Evolutionary conservation across 2,113 vertebrate genomes (phyloP), one percentile per base, ranked within the genome.

Genomic region (rabbit (Oryctolagus cuniculus)): DNA sequence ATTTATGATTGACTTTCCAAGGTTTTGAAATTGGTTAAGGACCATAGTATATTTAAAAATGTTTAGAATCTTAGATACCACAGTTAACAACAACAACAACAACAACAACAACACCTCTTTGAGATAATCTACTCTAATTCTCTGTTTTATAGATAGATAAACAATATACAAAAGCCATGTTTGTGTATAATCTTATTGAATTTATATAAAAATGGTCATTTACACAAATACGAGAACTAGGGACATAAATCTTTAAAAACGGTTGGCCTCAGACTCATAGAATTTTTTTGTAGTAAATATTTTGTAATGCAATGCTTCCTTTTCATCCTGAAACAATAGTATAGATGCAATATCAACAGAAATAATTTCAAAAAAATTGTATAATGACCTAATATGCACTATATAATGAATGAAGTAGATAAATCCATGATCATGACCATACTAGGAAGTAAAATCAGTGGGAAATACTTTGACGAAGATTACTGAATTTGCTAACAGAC

Each of bases 251-350:
- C 53, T 72, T 15, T 4, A 81, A 69, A 70, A 27, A 38, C 31
- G n/a, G 10, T 66, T 82, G 19, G 75, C 74, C 63, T 95, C n/a
- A 72, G 12, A 34, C 55, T 27, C 31, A 51, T 10, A 17, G 27
- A 38, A 53, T 83, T 69, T 81, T 81, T 29, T 44, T 12, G 3
- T 82, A 78, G 63, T 15, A 79, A 88, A 36, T 79, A n/a, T 82
- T 87, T 87, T 77, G 1, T 80, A 29, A 34, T 75, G 8, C 13
- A 24, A 34, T 75, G 8, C 13, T 74, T 77, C 3, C 19, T 80
- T 79, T 29, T 10, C 44, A 83, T 87, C 10, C 66, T 53, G 44
- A 49, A 86, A 53, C 67, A 82, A 90, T 70, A 90, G 78, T 90
- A 29, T 22, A 70, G 64, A 66, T n/a, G 38, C 17, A 77, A 29